phyloP scores from a whole-genome alignment of 1,140 invertebrate species.

The Cotesia vestalis region DNA sequence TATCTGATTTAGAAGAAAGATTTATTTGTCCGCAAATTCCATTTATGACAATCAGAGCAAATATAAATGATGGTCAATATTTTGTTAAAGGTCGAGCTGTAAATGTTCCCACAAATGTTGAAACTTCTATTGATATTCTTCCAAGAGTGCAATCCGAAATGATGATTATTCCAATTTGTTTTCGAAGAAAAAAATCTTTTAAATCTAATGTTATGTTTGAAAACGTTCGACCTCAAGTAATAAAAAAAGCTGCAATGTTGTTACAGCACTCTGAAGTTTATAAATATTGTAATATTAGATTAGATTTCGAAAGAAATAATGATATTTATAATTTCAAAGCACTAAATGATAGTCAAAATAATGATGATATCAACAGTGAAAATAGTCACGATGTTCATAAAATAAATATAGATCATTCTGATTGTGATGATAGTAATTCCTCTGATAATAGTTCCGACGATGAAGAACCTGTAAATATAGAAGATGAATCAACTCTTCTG shows the following conservation, averaged over 20 bases:
- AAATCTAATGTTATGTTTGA: conserved; percentile 1
- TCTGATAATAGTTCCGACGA: no score
- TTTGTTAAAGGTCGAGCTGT: background rate
- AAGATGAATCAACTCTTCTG: no score
- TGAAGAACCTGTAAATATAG: no score
- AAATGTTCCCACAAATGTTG: background rate
- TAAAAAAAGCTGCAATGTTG: background rate
- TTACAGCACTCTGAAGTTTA: background rate
- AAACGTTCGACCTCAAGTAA: background rate
- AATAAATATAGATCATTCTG: no score
- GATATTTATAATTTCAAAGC: background rate
- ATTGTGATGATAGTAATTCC: no score
- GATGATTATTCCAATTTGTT: background rate
- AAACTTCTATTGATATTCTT: background rate
- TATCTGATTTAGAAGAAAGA: background rate
- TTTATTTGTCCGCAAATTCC: background rate
- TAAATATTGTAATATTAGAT: background rate
- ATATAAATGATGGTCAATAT: background rate
- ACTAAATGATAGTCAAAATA: background rate
- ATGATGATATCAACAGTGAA: no score
- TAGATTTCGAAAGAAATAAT: background rate
- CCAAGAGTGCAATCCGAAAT: background rate
- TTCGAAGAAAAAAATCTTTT: background rate
- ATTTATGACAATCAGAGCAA: background rate
- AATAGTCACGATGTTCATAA: no score